Evolutionary conservation across 1,140 invertebrate genomes (phyloP).

Genomic region (Drosophila bipectinata): DNA sequence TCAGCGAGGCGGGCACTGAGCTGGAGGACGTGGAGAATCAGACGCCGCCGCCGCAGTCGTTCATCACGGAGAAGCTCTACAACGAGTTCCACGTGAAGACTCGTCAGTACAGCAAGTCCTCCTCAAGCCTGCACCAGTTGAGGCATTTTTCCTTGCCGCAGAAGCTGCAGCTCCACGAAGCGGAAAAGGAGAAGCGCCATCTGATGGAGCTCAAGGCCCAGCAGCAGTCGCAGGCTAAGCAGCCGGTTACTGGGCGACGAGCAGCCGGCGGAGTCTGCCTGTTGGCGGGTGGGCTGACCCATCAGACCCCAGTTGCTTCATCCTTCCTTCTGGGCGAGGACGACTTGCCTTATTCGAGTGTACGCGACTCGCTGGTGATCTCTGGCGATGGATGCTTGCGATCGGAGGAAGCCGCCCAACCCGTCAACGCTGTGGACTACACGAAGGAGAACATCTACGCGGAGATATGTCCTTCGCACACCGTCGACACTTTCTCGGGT

Average conservation of each 20-base stretch:
- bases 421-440: constrained; percentile 69
- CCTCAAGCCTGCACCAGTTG: constrained; percentile 85
- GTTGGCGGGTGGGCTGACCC: constrained; percentile 49
- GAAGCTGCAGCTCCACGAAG: constrained; percentile 73
- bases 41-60: constrained; percentile 85
- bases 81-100: constrained; percentile 87
- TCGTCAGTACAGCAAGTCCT: constrained; percentile 86
- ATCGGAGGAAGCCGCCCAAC: constrained; percentile 11
- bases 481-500: constrained; percentile 58
- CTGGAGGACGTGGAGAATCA: constrained; percentile 77
- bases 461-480: constrained; percentile 85
- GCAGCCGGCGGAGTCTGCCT: constrained; percentile 76
- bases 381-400: constrained; percentile 50
- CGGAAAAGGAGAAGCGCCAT: constrained; percentile 61
- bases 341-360: constrained; percentile 81
- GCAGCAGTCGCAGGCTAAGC: constrained; percentile 45
- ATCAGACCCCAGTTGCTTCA: constrained; percentile 38
- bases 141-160: constrained; percentile 77
- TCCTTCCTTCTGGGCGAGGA: constrained; percentile 68
- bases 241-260: constrained; percentile 68
- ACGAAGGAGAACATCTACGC: constrained; percentile 87
- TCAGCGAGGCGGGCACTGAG: constrained; percentile 76
- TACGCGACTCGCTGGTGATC: constrained; percentile 76
- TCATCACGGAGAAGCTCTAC: constrained; percentile 86
- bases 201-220: constrained; percentile 58